Base-by-base conservation (phyloP, 37 sponge, comb jelly and placozoan genomes). In the Spongia lamella region DNA sequence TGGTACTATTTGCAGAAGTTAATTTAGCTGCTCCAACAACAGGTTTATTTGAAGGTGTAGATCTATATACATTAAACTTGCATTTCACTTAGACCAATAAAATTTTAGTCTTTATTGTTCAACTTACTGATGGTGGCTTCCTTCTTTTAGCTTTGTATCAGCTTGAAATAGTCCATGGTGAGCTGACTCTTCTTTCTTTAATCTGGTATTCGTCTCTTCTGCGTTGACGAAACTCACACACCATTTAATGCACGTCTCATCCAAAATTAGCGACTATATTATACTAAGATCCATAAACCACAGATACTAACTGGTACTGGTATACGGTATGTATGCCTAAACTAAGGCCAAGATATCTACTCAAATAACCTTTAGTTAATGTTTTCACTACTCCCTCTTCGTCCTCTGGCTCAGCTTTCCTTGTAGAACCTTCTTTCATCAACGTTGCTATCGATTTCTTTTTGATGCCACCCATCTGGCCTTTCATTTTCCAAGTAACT, bases 401-500 rank as follows among this genome's bases (percentile, higher is more conserved):
- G 7, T 66, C 26, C 38, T 13, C 68, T 13, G 38, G 9, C 7
- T 32, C 30, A 22, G 38, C 30, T 29, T 5, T 37, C 13, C 13
- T 66, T 66, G 26, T 24, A 66, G 35, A 66, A 24, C 35, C 11
- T 32, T 24, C 47, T 43, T 43, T 43, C 47, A 43, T 43, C 9
- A 43, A 43, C 9, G 47, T 49, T 37, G 56, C 14, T 26, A 31
- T 24, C 5, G 52, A 32, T n/a, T 62, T 76, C 33, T 47, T 64
- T 47, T 76, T 76, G 1, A 39, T 24, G 64, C 77, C 64, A 31
- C 77, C 77, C 7, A 76, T 63, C 17, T 63, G 63, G 4, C 77
- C 65, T 2, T 26, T 62, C 47, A 9, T 43, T 43, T 43, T 43
- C 47, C 47, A 43, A 13, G 47, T 43, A 43, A 43, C 47, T 43